These are phyloP conservation scores for Rhyacophila evoluta DNA, from an alignment of 2,888 invertebrate genomes.

Conservation along the genomic window DNA sequence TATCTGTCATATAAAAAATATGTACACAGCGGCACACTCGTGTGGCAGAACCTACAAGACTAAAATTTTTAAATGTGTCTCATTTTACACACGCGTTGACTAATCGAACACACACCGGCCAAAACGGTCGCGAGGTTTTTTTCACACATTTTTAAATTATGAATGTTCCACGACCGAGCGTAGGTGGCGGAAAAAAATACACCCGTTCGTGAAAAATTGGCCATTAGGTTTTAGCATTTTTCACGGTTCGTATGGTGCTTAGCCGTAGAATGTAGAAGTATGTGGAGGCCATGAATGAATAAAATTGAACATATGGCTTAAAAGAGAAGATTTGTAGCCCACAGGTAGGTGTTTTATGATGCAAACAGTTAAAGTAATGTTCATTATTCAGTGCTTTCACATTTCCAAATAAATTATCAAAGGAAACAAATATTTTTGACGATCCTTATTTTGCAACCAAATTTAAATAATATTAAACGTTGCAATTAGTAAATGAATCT, in stretches of 20 bases:
- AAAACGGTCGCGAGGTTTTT: slow-evolving; percentile 23
- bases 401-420: too few relatives aligned
- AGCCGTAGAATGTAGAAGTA: not conserved
- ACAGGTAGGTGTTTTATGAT: not conserved
- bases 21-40: not conserved
- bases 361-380: not conserved
- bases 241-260: slow-evolving; percentile 36
- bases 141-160: slow-evolving; percentile 37
- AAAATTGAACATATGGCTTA: slow-evolving; percentile 24
- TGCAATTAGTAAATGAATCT: too few relatives aligned
- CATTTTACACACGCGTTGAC: slow-evolving; percentile 19
- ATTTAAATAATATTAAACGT: too few relatives aligned
- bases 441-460: too few relatives aligned
- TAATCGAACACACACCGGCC: slow-evolving; percentile 22
- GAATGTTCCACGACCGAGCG: slow-evolving; percentile 16
- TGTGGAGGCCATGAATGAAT: not conserved
- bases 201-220: slow-evolving; percentile 42
- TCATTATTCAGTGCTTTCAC: not conserved
- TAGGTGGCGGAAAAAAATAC: slow-evolving; percentile 22
- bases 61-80: slow-evolving; percentile 2
- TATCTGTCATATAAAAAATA: not conserved
- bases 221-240: slow-evolving; percentile 47
- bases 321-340: slow-evolving; percentile 11
- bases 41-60: not conserved
- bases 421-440: too few relatives aligned